These are phyloP conservation scores for Barnardius zonarius DNA, from an alignment of 2,113 vertebrate genomes.

Conservation along the genomic window DNA sequence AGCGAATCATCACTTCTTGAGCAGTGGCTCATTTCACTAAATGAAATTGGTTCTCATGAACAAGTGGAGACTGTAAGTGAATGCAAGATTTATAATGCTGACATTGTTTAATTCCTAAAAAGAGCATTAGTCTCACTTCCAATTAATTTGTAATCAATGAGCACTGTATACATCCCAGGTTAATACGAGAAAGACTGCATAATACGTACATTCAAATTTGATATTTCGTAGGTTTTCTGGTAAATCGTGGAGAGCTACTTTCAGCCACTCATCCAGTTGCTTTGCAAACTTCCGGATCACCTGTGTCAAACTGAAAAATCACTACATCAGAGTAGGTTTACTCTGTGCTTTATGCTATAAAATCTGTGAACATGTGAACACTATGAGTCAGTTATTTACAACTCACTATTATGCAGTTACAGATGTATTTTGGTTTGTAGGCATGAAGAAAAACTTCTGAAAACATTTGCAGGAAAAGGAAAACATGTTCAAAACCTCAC, in stretches of 20 bases:
- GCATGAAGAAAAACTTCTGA: background rate
- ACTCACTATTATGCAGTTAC: background rate
- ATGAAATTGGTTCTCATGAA: background rate
- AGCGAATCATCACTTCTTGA: background rate
- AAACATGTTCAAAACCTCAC: background rate
- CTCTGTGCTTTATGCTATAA: background rate
- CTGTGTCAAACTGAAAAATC: conserved; percentile 88
- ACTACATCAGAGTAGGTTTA: background rate
- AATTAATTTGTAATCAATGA: conserved; percentile 2
- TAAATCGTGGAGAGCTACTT: conserved; percentile 95
- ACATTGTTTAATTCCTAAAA: background rate
- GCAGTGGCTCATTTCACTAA: background rate
- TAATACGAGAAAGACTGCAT: background rate
- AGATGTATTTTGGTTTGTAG: background rate
- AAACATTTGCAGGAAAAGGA: background rate
- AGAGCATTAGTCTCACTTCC: conserved; percentile 4
- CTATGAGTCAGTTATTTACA: background rate
- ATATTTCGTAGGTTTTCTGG: conserved; percentile 97
- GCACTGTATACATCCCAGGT: background rate
- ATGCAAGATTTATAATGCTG: background rate
- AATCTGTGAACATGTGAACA: background rate
- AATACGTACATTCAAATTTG: conserved; percentile 92
- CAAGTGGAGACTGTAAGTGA: background rate
- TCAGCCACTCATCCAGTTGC: conserved; percentile 98
- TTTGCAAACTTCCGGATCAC: conserved; percentile 99